These are phyloP conservation scores for Scaptodrosophila latifasciaeformis DNA, from an alignment of 2,888 invertebrate species.

Conservation along the genomic window DNA sequence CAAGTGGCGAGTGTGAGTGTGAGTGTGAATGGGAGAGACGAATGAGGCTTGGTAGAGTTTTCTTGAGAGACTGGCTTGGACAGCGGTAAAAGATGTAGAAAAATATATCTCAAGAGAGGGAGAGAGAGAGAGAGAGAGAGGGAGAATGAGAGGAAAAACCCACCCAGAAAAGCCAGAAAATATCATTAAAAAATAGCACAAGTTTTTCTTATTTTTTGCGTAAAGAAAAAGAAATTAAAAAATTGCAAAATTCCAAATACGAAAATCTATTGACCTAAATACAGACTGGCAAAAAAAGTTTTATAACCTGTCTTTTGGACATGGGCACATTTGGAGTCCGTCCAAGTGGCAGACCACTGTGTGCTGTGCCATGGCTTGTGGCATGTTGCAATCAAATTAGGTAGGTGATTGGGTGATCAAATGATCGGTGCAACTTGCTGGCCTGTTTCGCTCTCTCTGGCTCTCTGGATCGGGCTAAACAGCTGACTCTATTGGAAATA, in stretches of 20 bases:
- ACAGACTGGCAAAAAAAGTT: constrained; percentile 25
- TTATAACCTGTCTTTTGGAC: constrained; percentile 53
- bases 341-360: not conserved
- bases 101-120: constrained; percentile 1
- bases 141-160: not conserved
- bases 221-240: constrained; percentile 55
- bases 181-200: constrained; percentile 56
- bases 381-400: constrained; percentile 41
- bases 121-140: constrained; percentile 17
- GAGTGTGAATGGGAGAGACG: no score
- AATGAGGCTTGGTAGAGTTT: no score
- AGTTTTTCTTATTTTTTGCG: constrained; percentile 61
- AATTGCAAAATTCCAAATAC: constrained; percentile 56
- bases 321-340: constrained; percentile 44
- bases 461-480: not conserved
- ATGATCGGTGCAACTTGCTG: not conserved
- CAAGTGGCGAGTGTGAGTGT: constrained; percentile 28
- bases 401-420: no score
- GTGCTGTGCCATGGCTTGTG: constrained; percentile 35
- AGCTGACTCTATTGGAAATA: not conserved
- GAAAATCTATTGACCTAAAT: constrained; percentile 62
- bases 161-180: constrained; percentile 35
- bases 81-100: no score
- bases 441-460: not conserved
- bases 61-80: constrained; percentile 8